Conservation (phyloP, 2,113 vertebrate genomes). For the Gavia stellata region DNA sequence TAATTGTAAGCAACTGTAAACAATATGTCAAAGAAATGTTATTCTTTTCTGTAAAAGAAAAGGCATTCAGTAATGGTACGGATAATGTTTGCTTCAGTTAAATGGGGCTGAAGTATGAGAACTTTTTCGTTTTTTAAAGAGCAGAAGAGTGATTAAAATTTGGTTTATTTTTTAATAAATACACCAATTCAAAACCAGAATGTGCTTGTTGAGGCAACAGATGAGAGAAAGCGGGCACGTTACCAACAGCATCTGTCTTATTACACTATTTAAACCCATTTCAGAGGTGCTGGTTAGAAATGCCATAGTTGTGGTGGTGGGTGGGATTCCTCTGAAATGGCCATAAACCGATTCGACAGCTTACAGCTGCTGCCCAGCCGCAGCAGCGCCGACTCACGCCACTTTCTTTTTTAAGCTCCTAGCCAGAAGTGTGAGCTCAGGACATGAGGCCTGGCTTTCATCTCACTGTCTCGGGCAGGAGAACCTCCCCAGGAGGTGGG, state of each 20-base stretch:
- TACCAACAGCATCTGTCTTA: background rate
- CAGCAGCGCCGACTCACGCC: background rate
- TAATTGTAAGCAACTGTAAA: background rate
- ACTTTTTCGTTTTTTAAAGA: background rate
- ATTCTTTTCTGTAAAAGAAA: background rate
- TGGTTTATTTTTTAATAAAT: background rate
- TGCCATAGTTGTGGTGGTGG: background rate
- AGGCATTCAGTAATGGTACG: background rate
- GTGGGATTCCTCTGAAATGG: background rate
- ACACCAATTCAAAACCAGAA: background rate
- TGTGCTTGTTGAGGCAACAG: background rate
- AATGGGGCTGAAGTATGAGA: background rate
- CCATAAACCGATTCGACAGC: fast-evolving
- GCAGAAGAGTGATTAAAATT: background rate
- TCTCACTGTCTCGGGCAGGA: background rate
- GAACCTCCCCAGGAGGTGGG: background rate
- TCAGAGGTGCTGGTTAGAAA: background rate
- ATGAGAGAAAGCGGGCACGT: background rate
- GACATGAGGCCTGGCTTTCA: background rate
- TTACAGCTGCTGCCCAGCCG: background rate
- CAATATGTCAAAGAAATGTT: background rate
- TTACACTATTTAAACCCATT: background rate
- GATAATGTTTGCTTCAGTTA: background rate
- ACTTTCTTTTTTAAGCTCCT: background rate
- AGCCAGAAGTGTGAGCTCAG: background rate